Base-by-base conservation (phyloP, 2,888 invertebrate species). In the Andrena flavipes region DNA sequence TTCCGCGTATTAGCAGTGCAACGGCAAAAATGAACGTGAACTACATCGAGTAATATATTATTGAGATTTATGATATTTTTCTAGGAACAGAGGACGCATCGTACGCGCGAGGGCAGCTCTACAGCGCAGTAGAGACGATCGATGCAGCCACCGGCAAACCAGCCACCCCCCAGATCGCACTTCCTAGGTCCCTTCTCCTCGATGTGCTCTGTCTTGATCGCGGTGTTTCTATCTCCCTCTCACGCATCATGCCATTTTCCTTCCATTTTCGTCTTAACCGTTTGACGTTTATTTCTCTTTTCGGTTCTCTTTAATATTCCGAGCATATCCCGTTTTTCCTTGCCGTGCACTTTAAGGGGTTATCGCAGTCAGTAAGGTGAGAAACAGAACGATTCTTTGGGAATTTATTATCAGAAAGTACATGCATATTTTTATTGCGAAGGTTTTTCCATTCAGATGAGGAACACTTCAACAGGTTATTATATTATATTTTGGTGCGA, bases 71-170 rank as follows among this genome's bases (percentile, higher is more conserved):
- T 67, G 79, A 69, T 75, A 86, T 83, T 86, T 88, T 88, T 88
- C 70, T 63, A 73, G 78, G 77, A 63, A 68, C 56, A 83, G 80
- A 87, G 80, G 87, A 82, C 82, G 85, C 86, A 81, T 87, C 80
- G 79, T 83, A 35, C 75, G 74, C 49, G 49, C 42, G 68, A 65
- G 71, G 79, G 71, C 69, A 67, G 63, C 54, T 76, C 76, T 84
- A 80, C 77, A 86, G 80, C 77, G 69, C 80, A 82, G 85, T 82
- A 65, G 86, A 81, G 84, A 85, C 91, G 92, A 92, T 92, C 92
- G 92, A 92, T 92, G 91, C 90, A 92, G 92, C 90, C 91, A 91
- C 89, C 90, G 89, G 86, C 88, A 90, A 89, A 88, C 90, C 90
- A 89, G 90, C 91, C 84, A 89, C 83, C 89, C 42, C 87, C 85